Percentiles rank a stretch among this genome's conserved stretches.
Conservation (phyloP, 2,888 invertebrate species). For the Xanthorhoe spadicearia region DNA sequence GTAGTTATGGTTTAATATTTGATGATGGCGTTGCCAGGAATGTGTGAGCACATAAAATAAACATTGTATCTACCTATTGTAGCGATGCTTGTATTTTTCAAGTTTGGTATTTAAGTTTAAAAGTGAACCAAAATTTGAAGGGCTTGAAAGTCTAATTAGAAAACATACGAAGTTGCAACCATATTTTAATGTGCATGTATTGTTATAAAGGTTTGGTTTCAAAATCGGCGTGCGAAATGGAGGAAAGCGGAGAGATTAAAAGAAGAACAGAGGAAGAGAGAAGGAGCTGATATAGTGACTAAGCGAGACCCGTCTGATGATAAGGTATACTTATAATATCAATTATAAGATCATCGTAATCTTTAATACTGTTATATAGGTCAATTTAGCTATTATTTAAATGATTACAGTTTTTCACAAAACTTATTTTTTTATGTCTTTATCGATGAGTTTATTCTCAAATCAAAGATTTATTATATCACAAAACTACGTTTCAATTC, state of each 20-base stretch:
- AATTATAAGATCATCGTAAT: too few relatives aligned
- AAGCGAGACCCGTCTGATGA: conserved; percentile 86
- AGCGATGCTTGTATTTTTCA: too few relatives aligned
- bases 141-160: too few relatives aligned
- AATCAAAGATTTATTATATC: too few relatives aligned
- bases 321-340: conserved; percentile 70
- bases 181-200: neutral
- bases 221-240: conserved; percentile 97
- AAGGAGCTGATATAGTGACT: conserved; percentile 88
- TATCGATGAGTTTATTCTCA: neutral
- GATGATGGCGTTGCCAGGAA: conserved; percentile 42
- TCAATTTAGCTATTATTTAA: too few relatives aligned
- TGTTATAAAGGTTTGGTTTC: conserved; percentile 93
- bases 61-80: neutral
- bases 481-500: too few relatives aligned
- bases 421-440: neutral
- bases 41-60: neutral
- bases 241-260: conserved; percentile 95
- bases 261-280: conserved; percentile 94
- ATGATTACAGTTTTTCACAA: too few relatives aligned
- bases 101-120: too few relatives aligned
- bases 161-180: too few relatives aligned
- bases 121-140: too few relatives aligned
- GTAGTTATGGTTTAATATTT: conserved; percentile 52
- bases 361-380: too few relatives aligned